Percentiles rank a stretch among this genome's conserved stretches.
Evolutionary conservation across 1,140 invertebrate genomes (phyloP).

Genomic region (Drosophila pandora): DNA sequence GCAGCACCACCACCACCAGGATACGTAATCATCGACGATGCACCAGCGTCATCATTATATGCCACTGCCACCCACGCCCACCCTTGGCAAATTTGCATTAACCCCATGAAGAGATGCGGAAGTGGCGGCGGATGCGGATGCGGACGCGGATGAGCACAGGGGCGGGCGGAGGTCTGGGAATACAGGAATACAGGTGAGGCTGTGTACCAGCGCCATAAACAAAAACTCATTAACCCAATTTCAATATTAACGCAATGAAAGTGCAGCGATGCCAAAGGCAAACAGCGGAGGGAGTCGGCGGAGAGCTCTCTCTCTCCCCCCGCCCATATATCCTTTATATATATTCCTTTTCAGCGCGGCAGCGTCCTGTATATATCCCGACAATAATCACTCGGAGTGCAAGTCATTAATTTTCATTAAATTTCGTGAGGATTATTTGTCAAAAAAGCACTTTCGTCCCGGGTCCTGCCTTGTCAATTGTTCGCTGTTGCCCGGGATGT

Average conservation of each 20-base stretch:
- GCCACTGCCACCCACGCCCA: neutral
- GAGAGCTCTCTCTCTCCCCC: neutral
- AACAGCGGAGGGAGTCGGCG: conserved; percentile 32
- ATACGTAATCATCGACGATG: conserved; percentile 15
- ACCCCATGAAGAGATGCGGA: conserved; percentile 14
- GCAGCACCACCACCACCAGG: neutral
- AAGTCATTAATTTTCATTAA: conserved; percentile 63
- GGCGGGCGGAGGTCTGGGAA: neutral
- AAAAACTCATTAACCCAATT: conserved; percentile 81
- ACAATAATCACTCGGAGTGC: conserved; percentile 51
- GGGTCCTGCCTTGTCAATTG: conserved; percentile 2
- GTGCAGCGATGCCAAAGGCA: conserved; percentile 59
- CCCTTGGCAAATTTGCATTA: conserved; percentile 65
- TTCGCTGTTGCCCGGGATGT: neutral
- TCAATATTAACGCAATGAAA: conserved; percentile 72
- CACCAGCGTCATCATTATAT: conserved; percentile 17
- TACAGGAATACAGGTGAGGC: conserved; percentile 22
- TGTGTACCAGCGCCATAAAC: conserved; percentile 56
- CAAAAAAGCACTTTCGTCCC: conserved; percentile 14
- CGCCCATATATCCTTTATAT: neutral
- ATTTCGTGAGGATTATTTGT: conserved; percentile 40
- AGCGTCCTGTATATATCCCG: neutral
- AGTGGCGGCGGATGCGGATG: conserved; percentile 15
- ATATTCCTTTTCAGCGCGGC: neutral
- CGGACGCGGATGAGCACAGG: conserved; percentile 2